Percentiles rank a stretch among this genome's conserved stretches.
These are phyloP conservation scores for Archips xylosteana DNA, from an alignment of 2,888 invertebrate species.

Conservation along the genomic window DNA sequence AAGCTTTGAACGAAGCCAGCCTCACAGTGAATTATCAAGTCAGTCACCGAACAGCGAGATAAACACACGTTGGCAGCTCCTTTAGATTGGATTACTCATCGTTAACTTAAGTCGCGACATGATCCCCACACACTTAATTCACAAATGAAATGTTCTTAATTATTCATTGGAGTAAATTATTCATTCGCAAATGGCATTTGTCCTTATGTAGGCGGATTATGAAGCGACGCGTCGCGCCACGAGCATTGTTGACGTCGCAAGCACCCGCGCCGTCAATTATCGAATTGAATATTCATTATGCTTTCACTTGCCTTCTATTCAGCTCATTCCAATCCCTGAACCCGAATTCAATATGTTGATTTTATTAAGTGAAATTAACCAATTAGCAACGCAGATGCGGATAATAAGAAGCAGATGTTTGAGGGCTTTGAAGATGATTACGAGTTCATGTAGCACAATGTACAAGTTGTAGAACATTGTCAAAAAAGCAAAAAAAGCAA, in stretches of 20 bases:
- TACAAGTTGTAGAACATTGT: too few species aligned
- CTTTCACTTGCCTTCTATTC: conserved; percentile 17
- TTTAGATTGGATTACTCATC: conserved; percentile 11
- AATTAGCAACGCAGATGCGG: conserved; percentile 12
- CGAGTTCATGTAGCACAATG: too few species aligned
- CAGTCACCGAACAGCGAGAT: background rate
- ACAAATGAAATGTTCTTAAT: conserved; percentile 20
- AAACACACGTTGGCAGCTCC: background rate
- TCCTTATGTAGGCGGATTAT: conserved; percentile 14
- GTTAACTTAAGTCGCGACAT: conserved; percentile 21
- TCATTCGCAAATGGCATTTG: conserved; percentile 24
- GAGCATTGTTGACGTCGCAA: conserved; percentile 26
- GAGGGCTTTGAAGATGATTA: background rate
- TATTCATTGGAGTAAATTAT: conserved; percentile 19
- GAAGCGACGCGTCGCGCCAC: background rate
- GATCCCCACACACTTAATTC: conserved; percentile 18
- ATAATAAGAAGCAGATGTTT: conserved; percentile 1
- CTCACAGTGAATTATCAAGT: conserved; percentile 2
- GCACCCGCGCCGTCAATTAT: conserved; percentile 27
- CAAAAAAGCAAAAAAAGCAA: too few species aligned
- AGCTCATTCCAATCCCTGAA: conserved; percentile 11
- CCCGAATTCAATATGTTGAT: conserved; percentile 23
- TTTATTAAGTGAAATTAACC: conserved; percentile 7
- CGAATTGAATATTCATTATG: conserved; percentile 34
- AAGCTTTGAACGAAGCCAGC: background rate